Evolutionary conservation across 2,888 invertebrate species (phyloP).

Genomic region (Lumbricus terrestris): DNA sequence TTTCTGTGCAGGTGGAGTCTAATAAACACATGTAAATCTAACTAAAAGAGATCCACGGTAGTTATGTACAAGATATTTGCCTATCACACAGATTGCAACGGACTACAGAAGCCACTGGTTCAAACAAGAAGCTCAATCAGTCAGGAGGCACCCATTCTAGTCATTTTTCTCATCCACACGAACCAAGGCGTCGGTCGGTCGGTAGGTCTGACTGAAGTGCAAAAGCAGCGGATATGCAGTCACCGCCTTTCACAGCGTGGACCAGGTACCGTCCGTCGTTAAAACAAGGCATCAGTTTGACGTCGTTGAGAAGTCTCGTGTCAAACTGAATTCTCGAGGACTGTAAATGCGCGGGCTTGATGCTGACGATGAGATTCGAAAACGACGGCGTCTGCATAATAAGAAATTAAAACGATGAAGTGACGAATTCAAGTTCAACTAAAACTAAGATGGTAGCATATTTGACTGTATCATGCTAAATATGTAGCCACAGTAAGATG

Average conservation of each 20-base stretch:
- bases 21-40: too few species aligned
- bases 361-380: not conserved
- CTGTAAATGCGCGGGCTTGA: not conserved
- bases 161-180: not conserved
- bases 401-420: not conserved
- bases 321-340: not conserved
- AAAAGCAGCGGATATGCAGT: not conserved
- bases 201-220: not conserved
- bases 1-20: too few species aligned
- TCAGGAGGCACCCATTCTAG: constrained; percentile 3
- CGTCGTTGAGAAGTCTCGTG: not conserved
- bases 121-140: not conserved
- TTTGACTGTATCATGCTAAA: not conserved
- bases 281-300: not conserved
- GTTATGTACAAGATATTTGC: not conserved
- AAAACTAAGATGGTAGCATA: not conserved
- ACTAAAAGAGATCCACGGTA: not conserved
- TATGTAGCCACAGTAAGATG: not conserved
- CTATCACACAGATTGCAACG: not conserved
- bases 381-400: not conserved
- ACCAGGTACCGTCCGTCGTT: not conserved
- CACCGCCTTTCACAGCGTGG: not conserved
- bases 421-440: not conserved
- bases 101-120: not conserved
- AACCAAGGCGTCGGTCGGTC: not conserved